Conservation (phyloP, 2,888 invertebrate species). For the Smittia aterrima region DNA sequence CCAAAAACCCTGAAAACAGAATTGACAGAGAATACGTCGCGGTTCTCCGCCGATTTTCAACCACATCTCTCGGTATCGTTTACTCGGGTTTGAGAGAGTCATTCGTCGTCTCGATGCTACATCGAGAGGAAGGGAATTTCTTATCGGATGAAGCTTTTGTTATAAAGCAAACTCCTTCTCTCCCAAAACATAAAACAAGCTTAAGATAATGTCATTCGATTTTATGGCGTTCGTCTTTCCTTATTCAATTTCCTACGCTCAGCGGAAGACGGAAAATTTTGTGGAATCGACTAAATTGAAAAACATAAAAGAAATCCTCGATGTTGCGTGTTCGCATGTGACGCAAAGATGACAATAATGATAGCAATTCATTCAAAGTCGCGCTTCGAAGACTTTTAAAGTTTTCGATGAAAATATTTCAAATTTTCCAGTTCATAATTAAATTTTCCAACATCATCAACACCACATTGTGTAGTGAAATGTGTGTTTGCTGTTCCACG, state of each 20-base stretch:
- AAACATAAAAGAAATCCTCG: conserved; percentile 27
- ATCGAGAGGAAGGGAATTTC: neutral
- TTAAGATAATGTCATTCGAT: conserved; percentile 40
- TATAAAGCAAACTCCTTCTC: neutral
- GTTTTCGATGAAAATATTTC: neutral
- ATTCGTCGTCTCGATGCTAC: conserved; percentile 11
- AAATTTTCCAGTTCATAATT: conserved; percentile 18
- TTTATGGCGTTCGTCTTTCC: conserved; percentile 26
- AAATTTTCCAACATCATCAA: conserved; percentile 40
- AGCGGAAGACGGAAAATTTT: neutral
- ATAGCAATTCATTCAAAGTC: conserved; percentile 35
- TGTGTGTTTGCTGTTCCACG: neutral
- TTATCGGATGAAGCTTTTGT: neutral
- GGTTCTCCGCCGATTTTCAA: conserved; percentile 41
- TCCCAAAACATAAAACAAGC: conserved; percentile 9
- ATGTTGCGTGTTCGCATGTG: conserved; percentile 23
- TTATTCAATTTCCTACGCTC: conserved; percentile 26
- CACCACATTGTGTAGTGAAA: conserved; percentile 40
- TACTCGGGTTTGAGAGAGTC: conserved; percentile 29
- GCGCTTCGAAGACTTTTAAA: neutral
- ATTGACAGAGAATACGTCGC: conserved; percentile 31
- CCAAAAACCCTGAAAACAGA: conserved; percentile 5
- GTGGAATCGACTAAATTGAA: conserved; percentile 26
- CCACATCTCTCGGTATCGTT: conserved; percentile 40
- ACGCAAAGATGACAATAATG: conserved; percentile 42